phyloP scores from a whole-genome alignment of 2,113 vertebrate species.

The Addax nasomaculatus region DNA sequence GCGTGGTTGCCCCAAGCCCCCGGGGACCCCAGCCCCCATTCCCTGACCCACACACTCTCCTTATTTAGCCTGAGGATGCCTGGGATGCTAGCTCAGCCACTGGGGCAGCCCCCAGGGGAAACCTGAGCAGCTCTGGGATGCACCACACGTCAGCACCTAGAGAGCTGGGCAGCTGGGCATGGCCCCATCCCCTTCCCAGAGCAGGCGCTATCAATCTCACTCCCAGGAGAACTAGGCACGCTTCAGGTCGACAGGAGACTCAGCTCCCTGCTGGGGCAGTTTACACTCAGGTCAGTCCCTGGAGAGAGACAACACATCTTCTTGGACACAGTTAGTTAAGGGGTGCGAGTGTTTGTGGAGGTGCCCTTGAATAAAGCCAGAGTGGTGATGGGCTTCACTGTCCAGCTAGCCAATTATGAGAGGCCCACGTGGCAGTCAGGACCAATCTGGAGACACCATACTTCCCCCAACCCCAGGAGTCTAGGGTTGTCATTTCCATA shows the following conservation, averaged over 20 bases:
- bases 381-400: background rate
- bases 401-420: background rate
- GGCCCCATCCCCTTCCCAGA: background rate
- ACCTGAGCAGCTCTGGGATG: background rate
- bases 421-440: background rate
- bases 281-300: background rate
- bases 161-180: conserved; percentile 20
- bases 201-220: background rate
- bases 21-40: background rate
- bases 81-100: conserved; percentile 40
- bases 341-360: background rate
- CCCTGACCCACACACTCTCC: background rate
- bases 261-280: background rate
- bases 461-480: background rate
- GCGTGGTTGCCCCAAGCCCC: background rate
- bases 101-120: background rate
- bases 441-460: background rate
- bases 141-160: background rate
- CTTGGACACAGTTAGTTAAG: background rate
- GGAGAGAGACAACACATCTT: background rate
- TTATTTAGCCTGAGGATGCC: conserved; percentile 33
- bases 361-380: conserved; percentile 1
- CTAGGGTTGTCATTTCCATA: background rate
- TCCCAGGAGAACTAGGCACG: background rate
- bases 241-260: background rate